phyloP scores from a whole-genome alignment of 2,113 vertebrate species.

The Heterotis niloticus region DNA sequence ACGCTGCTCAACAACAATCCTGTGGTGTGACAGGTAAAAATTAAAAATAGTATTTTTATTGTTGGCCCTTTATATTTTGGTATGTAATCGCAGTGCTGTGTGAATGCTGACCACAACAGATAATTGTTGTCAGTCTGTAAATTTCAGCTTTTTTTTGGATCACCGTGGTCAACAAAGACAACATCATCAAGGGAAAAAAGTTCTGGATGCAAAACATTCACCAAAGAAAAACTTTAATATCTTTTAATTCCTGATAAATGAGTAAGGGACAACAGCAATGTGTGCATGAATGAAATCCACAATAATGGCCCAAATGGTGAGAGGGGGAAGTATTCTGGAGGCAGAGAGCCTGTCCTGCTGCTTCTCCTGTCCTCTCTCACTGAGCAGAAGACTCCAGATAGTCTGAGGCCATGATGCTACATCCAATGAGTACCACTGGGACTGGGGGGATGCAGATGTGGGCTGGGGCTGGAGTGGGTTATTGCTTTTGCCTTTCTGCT shows the following conservation, averaged over 20 bases:
- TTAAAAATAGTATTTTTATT: neutral
- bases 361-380: too few species aligned
- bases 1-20: neutral
- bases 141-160: neutral
- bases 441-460: too few species aligned
- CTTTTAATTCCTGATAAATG: conserved; percentile 38
- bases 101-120: too few species aligned
- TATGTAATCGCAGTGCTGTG: neutral
- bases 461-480: neutral
- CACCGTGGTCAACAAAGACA: neutral
- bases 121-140: too few species aligned
- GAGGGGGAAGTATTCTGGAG: too few species aligned
- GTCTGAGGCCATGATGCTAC: too few species aligned
- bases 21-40: neutral
- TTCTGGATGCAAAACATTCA: neutral
- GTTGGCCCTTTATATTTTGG: neutral
- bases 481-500: neutral
- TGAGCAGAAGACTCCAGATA: too few species aligned
- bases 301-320: neutral
- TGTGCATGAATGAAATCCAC: neutral
- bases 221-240: conserved; percentile 21
- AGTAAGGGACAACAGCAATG: conserved; percentile 38
- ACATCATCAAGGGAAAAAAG: neutral
- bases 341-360: conserved; percentile 20
- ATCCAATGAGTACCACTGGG: neutral